Conservation (phyloP, 2,113 vertebrate genomes). For the Triplophysa tibetana region DNA sequence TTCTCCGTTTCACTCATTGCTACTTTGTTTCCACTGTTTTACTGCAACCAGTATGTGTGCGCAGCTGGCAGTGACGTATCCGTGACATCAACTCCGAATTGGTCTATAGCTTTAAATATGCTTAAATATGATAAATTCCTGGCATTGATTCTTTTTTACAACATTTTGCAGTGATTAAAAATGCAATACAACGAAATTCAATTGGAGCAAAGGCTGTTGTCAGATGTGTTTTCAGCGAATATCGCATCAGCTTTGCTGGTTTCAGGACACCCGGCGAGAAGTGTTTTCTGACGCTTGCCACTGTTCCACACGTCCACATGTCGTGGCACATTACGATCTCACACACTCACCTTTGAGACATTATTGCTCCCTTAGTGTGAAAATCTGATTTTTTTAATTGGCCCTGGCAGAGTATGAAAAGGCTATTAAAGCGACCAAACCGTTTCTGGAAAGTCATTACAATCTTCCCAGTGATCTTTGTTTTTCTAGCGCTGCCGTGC, state of each 20-base stretch:
- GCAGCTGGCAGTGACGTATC: too few species aligned
- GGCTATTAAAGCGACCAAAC: slow-evolving; percentile 27
- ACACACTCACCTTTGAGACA: neutral
- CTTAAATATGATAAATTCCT: too few species aligned
- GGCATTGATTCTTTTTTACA: neutral
- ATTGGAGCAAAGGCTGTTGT: neutral
- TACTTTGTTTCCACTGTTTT: too few species aligned
- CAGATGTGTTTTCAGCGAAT: slow-evolving; percentile 15
- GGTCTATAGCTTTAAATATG: too few species aligned
- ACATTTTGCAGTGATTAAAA: neutral
- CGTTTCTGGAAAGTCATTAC: slow-evolving; percentile 24
- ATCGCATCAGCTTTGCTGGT: neutral
- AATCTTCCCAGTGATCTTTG: slow-evolving; percentile 23
- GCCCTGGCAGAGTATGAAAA: slow-evolving; percentile 46
- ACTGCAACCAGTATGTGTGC: too few species aligned
- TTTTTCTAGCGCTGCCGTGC: slow-evolving; percentile 4
- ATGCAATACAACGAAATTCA: neutral
- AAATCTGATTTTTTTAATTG: slow-evolving; percentile 40
- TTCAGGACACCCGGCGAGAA: neutral
- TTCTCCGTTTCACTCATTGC: too few species aligned
- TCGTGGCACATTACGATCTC: slow-evolving; percentile 1
- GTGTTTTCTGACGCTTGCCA: slow-evolving; percentile 21
- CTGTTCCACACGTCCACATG: neutral
- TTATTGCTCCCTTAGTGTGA: slow-evolving; percentile 34
- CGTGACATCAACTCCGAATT: too few species aligned